Evolutionary conservation across 2,113 vertebrate species (phyloP), one percentile per base, ranked within the genome.

Genomic region (Zeus faber): DNA sequence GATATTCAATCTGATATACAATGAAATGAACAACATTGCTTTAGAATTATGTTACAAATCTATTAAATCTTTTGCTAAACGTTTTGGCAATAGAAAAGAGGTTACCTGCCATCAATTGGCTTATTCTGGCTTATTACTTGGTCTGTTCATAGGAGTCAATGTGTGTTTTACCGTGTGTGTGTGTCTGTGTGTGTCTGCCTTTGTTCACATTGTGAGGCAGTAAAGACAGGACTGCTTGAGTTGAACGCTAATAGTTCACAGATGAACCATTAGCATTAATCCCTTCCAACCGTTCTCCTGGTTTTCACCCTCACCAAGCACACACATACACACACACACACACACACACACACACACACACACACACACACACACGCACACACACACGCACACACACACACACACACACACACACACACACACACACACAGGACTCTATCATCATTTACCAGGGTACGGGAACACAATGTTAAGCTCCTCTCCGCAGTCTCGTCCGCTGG

Each of bases 211-310:
- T 62, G 21, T 49, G 53, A 62, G 68, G 67, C 64, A 55, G 57
- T 70, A 76, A 76, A 78, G 70, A 66, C 66, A 73, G 66, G 64
- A 77, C 77, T 40, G 60, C 72, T 85, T 53, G 64, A 74, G 73
- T 79, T 79, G 76, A n/a, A 77, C 76, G 70, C 76, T 85, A 85
- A 85, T 82, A 79, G 80, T 81, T 81, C 68, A 76, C 77, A 79
- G 76, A 83, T 83, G 64, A 81, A 77, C 73, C 67, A 76, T 82
- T 72, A 70, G 65, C 73, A 70, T 68, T 81, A 72, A 52, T 76
- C 62, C 66, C 62, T 82, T 72, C 72, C 37, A 48, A 16, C n/a
- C n/a, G n/a, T n/a, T n/a, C n/a, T n/a, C n/a, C n/a, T n/a, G n/a
- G n/a, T n/a, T n/a, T n/a, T n/a, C n/a, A n/a, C n/a, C n/a, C n/a